Evolutionary conservation across 2,797 vertebrate species (phyloP), one percentile per base, ranked within the genome.

Genomic region (Anomalospiza imberbis): DNA sequence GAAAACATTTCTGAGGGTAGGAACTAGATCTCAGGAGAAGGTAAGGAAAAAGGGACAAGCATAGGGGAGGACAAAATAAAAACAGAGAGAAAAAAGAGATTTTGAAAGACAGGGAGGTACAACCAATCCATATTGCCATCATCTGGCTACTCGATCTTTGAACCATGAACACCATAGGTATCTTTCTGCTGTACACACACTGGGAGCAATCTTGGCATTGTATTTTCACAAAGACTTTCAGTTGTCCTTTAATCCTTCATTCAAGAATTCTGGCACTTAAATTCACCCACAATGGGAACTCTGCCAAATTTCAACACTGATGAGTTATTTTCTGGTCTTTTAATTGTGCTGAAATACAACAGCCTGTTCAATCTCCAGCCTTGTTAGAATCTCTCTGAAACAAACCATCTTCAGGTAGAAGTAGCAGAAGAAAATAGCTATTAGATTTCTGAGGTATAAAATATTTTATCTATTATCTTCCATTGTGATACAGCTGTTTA

Each of bases 231-330:
- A 55, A 92, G 65, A 55, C 36, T 76, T 91, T 21, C 32, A 66
- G 28, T 17, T 92, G 45, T 51, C 34, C 60, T 78, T 87, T 16
- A 95, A 75, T 73, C 87, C 54, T 95, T 93, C 29, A 44, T 65
- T 96, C 42, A 89, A 80, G 50, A 89, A 92, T 81, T 36, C 66
- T 90, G 61, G 40, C 58, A 87, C 50, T 20, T 54, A 84, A 75
- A 86, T 25, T 51, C 62, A 94, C 31, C 54, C 77, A 81, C 79
- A 78, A 18, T 34, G 88, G 83, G 85, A 63, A 38, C 47, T 54
- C 68, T 86, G 88, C 73, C 96, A 96, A 78, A 77, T 38, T 17
- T 88, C 87, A 89, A 77, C 83, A 73, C 25, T 89, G 54, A 26
- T 78, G 24, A 92, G 47, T 94, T 89, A 79, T 71, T 61, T 66